These are phyloP conservation scores for Mugil cephalus DNA, from an alignment of 2,113 vertebrate species.

Conservation along the genomic window DNA sequence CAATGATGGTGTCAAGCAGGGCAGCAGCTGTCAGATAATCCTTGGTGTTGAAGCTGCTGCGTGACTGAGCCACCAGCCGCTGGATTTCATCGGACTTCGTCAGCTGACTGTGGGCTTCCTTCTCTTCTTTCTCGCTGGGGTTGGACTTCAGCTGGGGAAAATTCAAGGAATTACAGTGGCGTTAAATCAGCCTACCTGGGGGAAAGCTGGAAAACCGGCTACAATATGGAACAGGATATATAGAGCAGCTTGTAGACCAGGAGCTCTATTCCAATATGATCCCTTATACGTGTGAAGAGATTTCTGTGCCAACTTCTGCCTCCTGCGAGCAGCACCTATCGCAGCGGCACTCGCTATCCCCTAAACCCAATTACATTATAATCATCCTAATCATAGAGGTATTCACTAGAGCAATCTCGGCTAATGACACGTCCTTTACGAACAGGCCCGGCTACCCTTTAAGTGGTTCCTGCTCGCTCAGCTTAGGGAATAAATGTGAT, in stretches of 20 bases:
- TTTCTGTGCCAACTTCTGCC: constrained; percentile 16
- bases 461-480: constrained; percentile 63
- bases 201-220: neutral
- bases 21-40: constrained; percentile 87
- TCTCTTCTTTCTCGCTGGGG: constrained; percentile 90
- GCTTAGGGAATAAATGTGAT: constrained; percentile 59
- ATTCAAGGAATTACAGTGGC: constrained; percentile 13
- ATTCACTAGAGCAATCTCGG: constrained; percentile 53
- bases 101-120: constrained; percentile 91
- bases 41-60: constrained; percentile 78
- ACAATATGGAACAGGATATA: neutral
- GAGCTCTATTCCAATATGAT: constrained; percentile 6
- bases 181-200: neutral
- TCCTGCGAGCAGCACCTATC: constrained; percentile 22
- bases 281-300: constrained; percentile 8
- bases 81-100: constrained; percentile 93
- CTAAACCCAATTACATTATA: constrained; percentile 52
- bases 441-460: constrained; percentile 42
- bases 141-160: constrained; percentile 91
- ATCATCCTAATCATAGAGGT: constrained; percentile 52
- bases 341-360: constrained; percentile 27
- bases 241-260: neutral
- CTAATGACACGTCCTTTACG: constrained; percentile 58
- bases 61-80: constrained; percentile 86
- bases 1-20: constrained; percentile 90